phyloP scores from a whole-genome alignment of 2,797 vertebrate genomes.

The Oreonectes daqikongensis region DNA sequence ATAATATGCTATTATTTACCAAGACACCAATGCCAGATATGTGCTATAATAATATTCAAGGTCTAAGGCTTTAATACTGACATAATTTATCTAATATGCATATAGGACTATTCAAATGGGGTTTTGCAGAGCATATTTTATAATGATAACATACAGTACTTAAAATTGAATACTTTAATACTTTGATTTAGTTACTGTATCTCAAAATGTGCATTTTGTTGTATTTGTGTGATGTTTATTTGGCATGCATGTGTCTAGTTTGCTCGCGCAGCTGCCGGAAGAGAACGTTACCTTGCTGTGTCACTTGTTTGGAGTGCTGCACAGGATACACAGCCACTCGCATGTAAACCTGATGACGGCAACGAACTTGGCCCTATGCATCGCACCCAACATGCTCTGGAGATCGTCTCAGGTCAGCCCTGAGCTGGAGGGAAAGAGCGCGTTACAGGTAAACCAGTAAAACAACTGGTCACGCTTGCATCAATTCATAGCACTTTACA shows the following conservation, averaged over 20 bases:
- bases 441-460: constrained; percentile 46
- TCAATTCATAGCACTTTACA: constrained; percentile 4
- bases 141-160: too few relatives aligned
- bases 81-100: too few relatives aligned
- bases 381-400: constrained; percentile 83
- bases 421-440: constrained; percentile 76
- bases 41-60: not conserved
- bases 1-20: not conserved
- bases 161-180: too few relatives aligned
- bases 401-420: constrained; percentile 69
- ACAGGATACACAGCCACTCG: constrained; percentile 74
- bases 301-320: constrained; percentile 77
- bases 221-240: not conserved
- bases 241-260: constrained; percentile 57
- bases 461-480: not conserved
- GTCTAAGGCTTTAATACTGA: too few relatives aligned
- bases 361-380: constrained; percentile 79
- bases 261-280: constrained; percentile 74
- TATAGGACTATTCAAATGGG: too few relatives aligned
- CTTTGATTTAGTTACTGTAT: too few relatives aligned
- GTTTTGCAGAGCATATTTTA: too few relatives aligned
- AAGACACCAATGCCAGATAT: not conserved
- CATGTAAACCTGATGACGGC: constrained; percentile 81
- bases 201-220: too few relatives aligned
- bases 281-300: constrained; percentile 75